Conservation (phyloP, 2,797 vertebrate genomes). For the Limnodromus scolopaceus region DNA sequence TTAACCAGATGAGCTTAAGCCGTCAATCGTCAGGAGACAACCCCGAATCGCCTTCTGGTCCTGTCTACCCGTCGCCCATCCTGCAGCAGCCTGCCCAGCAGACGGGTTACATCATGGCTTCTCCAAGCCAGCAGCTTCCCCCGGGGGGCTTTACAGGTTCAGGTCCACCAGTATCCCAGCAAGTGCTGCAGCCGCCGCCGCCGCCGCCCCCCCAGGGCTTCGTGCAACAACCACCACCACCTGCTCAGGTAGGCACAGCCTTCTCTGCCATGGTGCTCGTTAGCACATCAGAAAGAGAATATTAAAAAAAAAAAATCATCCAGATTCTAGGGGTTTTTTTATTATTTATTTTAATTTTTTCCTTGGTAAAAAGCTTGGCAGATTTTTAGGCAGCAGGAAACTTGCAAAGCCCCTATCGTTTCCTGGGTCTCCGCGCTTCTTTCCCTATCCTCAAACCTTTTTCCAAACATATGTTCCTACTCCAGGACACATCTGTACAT, state of each 20-base stretch:
- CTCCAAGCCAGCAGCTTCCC: constrained; percentile 82
- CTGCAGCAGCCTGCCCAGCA: constrained; percentile 81
- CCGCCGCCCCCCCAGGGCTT: constrained; percentile 79
- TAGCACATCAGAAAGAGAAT: fast-evolving
- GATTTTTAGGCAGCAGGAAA: neutral
- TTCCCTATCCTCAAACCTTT: neutral
- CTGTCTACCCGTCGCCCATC: constrained; percentile 77
- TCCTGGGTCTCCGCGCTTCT: neutral
- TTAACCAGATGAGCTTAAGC: constrained; percentile 87
- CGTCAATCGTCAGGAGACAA: constrained; percentile 87
- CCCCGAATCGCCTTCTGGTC: constrained; percentile 79
- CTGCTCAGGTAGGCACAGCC: constrained; percentile 82
- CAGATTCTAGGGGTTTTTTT: neutral
- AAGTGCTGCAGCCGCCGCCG: constrained; percentile 77
- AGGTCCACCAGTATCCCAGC: constrained; percentile 78
- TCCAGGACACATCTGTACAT: neutral
- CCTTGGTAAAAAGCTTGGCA: neutral
- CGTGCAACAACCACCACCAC: constrained; percentile 80
- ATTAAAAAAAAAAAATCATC: neutral
- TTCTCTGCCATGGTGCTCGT: fast-evolving
- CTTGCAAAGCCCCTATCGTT: neutral
- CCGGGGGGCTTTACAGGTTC: constrained; percentile 77
- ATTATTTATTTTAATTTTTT: too few relatives aligned
- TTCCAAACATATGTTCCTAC: neutral
- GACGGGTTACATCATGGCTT: constrained; percentile 76